Evolutionary conservation across 2,113 vertebrate genomes (phyloP), one percentile per base, ranked within the genome.

Genomic region (Syngnathus floridae): DNA sequence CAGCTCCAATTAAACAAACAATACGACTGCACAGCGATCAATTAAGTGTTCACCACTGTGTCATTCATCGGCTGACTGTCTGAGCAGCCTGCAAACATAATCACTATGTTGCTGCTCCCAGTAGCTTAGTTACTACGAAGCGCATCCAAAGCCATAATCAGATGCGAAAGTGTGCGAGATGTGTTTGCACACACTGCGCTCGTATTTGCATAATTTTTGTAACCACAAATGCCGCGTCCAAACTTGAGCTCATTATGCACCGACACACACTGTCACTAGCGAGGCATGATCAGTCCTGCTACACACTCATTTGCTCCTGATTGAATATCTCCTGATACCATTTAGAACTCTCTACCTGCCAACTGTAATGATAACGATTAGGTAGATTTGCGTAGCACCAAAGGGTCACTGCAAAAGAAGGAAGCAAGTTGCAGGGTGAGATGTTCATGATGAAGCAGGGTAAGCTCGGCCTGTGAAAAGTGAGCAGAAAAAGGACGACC

Each of bases 291-390:
- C n/a, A 37, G 45, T 62, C 40, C 8, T 60, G 35, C 55, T 17
- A 2, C 49, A 61, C 51, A 61, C 51, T 68, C 57, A 37, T 36
- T 69, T 46, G 17, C 54, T 70, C 46, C 60, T 64, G 62, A 66
- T 74, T 77, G 43, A 79, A 80, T 78, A 68, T 41, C 10, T 12
- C 58, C 58, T 43, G 58, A 75, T 43, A 60, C 63, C 70, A 77
- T 80, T 80, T 70, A 14, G 73, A 67, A 60, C 64, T 63, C 16
- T 62, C 31, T 71, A 31, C 52, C 73, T 71, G 61, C 73, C 4
- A 75, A 54, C 56, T 56, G 54, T 35, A 31, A 55, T 55, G 52
- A 55, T 55, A 55, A 31, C 31, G 52, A 55, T 55, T 6, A 7
- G 21, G 52, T 55, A 55, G 22, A 55, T 55, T 55, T 31, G 54